phyloP scores from a whole-genome alignment of 2,113 vertebrate genomes.

The Esox niger region DNA sequence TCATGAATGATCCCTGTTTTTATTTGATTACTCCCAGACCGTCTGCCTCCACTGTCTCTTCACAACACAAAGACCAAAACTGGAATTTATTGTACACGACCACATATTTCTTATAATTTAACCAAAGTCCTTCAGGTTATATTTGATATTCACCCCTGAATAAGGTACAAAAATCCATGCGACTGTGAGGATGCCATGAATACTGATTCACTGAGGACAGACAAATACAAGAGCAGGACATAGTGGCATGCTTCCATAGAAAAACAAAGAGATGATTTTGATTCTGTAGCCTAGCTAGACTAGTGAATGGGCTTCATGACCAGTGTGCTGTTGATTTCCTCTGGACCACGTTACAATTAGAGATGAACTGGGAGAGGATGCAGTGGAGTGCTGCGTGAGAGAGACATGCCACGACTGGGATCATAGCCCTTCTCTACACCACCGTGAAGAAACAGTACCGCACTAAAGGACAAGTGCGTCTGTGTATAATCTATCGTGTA shows the following conservation, averaged over 20 bases:
- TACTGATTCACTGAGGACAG: slow-evolving; percentile 9
- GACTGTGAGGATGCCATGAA: slow-evolving; percentile 18
- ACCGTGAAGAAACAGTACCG: slow-evolving; percentile 37
- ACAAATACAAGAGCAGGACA: background rate
- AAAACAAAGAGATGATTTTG: slow-evolving; percentile 27
- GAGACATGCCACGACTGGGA: slow-evolving; percentile 40
- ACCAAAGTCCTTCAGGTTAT: slow-evolving; percentile 53
- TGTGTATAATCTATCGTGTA: slow-evolving; percentile 47
- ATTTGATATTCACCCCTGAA: slow-evolving; percentile 40
- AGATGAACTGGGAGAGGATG: slow-evolving; percentile 46
- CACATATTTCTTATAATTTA: slow-evolving; percentile 51
- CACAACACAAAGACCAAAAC: slow-evolving; percentile 58
- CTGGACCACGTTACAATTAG: slow-evolving; percentile 45
- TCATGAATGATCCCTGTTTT: slow-evolving; percentile 70
- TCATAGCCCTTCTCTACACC: slow-evolving; percentile 53
- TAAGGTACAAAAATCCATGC: slow-evolving; percentile 23
- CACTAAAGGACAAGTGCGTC: slow-evolving; percentile 40
- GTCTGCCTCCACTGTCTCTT: slow-evolving; percentile 67
- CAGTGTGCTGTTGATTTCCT: slow-evolving; percentile 30
- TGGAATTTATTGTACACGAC: slow-evolving; percentile 47
- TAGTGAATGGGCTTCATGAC: slow-evolving; percentile 30
- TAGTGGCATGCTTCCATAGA: background rate
- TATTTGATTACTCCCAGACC: slow-evolving; percentile 75
- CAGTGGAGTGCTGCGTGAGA: slow-evolving; percentile 28
- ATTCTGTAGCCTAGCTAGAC: slow-evolving; percentile 19